Base-by-base conservation (phyloP, 2,797 vertebrate genomes). In the Hapalemur alaotrensis region DNA sequence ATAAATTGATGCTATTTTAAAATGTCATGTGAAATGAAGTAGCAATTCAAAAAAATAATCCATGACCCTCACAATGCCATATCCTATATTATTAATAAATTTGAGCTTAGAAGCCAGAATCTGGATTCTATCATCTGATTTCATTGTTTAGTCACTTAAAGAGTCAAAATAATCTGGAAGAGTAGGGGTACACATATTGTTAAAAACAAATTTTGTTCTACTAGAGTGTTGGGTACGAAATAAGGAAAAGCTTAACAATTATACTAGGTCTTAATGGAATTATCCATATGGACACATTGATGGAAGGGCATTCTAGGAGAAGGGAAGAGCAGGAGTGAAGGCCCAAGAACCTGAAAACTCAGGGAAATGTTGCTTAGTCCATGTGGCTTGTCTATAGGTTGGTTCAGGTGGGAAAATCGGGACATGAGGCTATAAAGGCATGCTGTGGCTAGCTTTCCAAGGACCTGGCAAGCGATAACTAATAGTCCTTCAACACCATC, bases 1-100 rank as follows among this genome's bases (percentile, higher is more conserved):
- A 84, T 69, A 76, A 94, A 67, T 52, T 76, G 17, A 78, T 89
- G 84, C 52, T 92, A 63, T 73, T 86, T 96, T 32, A 10, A 72
- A 90, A 84, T 92, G 4, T 52, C 14, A 50, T 46, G 25, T 73
- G n/a, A 83, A 65, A 65, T 83, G 13, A 61, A 83, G 20, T 84
- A 73, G 23, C 9, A 54, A 35, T 95, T 17, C n/a, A 78, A 59
- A 61, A 43, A 43, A 43, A 90, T 65, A 75, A 90, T 32, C 7
- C 28, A 81, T 85, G 46, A 88, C 22, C 10, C 18, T 82, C 12
- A 86, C 20, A 87, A 35, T 59, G 11, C 76, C 30, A 43, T 67
- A 46, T 41, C 20, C 89, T 11, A 87, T 83, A 38, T 72, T 84
- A 80, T 59, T 72, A 84, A 91, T 78, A 67, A n/a, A 61, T 80